A percentile compares a stretch with the other conserved stretches of the same genome.
phyloP scores from a whole-genome alignment of 2,113 vertebrate species.

The Callospermophilus lateralis region DNA sequence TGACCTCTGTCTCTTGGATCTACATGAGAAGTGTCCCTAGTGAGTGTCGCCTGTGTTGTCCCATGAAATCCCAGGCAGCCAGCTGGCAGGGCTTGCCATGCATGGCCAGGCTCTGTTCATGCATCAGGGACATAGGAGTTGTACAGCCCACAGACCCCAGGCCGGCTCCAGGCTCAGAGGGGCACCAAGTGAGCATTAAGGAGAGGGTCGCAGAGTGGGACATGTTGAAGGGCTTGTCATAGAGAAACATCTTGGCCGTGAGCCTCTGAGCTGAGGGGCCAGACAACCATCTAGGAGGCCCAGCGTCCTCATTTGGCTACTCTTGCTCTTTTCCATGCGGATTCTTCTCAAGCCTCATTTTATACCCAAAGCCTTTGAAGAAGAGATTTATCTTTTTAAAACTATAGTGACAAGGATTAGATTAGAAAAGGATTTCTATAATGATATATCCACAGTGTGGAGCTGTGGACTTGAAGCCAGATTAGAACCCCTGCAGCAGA shows the following conservation, averaged over 20 bases:
- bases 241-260: accelerated
- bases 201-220: neutral
- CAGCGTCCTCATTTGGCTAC: neutral
- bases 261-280: too few species aligned
- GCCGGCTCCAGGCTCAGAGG: neutral
- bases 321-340: neutral
- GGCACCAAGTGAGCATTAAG: too few species aligned
- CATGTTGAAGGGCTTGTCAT: too few species aligned
- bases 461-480: slow-evolving; percentile 59
- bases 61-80: neutral
- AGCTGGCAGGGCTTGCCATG: neutral
- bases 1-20: slow-evolving; percentile 37
- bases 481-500: neutral
- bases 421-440: slow-evolving; percentile 55
- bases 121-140: neutral
- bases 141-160: neutral
- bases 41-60: neutral
- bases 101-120: neutral
- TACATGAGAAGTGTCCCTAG: slow-evolving; percentile 20
- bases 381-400: slow-evolving; percentile 55
- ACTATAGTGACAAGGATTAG: slow-evolving; percentile 51
- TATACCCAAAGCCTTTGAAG: slow-evolving; percentile 13
- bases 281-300: neutral
- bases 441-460: slow-evolving; percentile 63
- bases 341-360: accelerated